Percentiles rank a stretch among this genome's conserved stretches.
Evolutionary conservation across 1,140 invertebrate species (phyloP).

Genomic region (Aphis craccivora): DNA sequence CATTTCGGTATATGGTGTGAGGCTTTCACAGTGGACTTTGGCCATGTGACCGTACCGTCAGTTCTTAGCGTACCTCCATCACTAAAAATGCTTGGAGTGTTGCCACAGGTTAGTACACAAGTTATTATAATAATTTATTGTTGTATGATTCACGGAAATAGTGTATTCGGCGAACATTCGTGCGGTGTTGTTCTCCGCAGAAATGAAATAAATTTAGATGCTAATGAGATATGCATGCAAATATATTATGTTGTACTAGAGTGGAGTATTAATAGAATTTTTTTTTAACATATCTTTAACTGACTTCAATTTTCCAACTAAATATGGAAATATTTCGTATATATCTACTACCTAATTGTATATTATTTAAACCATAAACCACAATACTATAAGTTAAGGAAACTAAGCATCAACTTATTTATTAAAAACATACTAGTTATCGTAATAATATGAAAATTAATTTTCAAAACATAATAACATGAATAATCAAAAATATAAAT

Average conservation of each 20-base stretch:
- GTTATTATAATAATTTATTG: neutral
- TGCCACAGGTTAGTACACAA: slow-evolving; percentile 80
- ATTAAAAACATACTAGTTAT: neutral
- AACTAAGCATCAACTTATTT: neutral
- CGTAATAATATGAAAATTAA: neutral
- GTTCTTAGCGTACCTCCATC: slow-evolving; percentile 85
- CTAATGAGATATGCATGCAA: neutral
- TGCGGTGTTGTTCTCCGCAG: neutral
- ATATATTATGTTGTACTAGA: neutral
- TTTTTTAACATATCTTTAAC: neutral
- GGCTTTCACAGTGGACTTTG: slow-evolving; percentile 89
- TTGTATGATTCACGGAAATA: neutral
- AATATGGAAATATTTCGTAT: neutral
- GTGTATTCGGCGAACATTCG: neutral
- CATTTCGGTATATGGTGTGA: slow-evolving; percentile 89
- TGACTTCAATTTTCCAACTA: neutral
- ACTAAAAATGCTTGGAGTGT: slow-evolving; percentile 89
- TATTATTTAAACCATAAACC: neutral
- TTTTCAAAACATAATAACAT: neutral
- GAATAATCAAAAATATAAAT: neutral
- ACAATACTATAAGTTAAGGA: neutral
- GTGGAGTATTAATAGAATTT: neutral
- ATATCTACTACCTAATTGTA: neutral
- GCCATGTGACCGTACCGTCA: slow-evolving; percentile 79
- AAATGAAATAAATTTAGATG: neutral